Evolutionary conservation across 2,888 invertebrate species (phyloP), one percentile per base, ranked within the genome.

Genomic region (Noctuana brunneofusca): DNA sequence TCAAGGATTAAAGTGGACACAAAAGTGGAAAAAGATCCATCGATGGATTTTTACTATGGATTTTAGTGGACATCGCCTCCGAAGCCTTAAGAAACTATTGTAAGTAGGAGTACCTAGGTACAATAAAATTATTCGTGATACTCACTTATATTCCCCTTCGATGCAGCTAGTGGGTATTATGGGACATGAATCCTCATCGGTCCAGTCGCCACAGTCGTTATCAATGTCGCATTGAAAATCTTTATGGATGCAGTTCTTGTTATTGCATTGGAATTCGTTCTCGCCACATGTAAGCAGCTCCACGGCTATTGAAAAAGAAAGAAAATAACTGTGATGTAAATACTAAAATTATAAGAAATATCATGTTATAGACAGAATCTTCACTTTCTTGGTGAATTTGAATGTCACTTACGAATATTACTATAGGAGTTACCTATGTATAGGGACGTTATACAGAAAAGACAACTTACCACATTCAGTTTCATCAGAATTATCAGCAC

Each of bases 171-270:
- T 93, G 0, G 93, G 93, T 68, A 93, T 86, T 73, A 93, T 92
- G 0, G 94, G 94, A 74, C 97, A 97, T 66, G 95, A 93, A 73
- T 96, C 95, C 77, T 97, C 97, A 74, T 97, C 97, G 58, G 96
- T 96, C 94, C 96, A 96, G 77, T 97, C 97, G 0, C 95, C 96
- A 74, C 97, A 97, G 76, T 97, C 97, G 75, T 96, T 95, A 75
- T 97, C 96, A 0, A 96, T 96, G 71, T 97, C 97, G 76, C 97
- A 97, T 66, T 94, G 94, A 77, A 95, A 97, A 64, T 95, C 94
- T 71, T 93, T 92, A 41, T 95, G 92, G 50, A 97, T 94, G 79
- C 97, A 97, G 62, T 94, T 93, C 27, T 93, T 93, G 75, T 94
- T 94, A 64, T 92, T 87, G 75, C 96, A 97, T 79, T 95, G 95